A percentile compares a stretch with the other conserved stretches of the same genome.
Conservation (phyloP, 2,113 vertebrate genomes). For the Periophthalmodon schlosseri region DNA sequence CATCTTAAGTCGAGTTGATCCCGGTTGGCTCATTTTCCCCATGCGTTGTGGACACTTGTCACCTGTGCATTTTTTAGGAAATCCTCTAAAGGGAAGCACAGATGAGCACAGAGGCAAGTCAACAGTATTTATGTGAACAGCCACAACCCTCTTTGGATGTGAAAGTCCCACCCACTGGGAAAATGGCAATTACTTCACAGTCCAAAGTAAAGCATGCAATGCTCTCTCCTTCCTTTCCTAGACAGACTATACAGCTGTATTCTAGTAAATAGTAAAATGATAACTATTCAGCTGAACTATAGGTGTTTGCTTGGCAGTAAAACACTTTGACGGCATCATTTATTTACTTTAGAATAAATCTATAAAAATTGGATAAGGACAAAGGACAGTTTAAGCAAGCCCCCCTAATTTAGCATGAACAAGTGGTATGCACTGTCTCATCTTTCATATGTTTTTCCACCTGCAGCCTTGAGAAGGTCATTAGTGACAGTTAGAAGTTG, state of each 20-base stretch:
- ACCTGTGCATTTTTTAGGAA: not conserved
- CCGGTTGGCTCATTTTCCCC: not conserved
- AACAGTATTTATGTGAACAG: slow-evolving; percentile 40
- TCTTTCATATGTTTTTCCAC: slow-evolving; percentile 14
- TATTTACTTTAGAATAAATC: slow-evolving; percentile 17
- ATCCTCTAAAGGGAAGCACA: not conserved
- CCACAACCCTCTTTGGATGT: slow-evolving; percentile 30
- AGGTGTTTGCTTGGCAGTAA: slow-evolving; percentile 11
- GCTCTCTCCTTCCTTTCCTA: not conserved
- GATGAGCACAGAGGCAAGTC: slow-evolving; percentile 9
- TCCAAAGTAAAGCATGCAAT: not conserved
- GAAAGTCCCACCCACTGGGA: slow-evolving; percentile 52
- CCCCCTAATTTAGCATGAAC: slow-evolving; percentile 26
- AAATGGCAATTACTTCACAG: slow-evolving; percentile 13
- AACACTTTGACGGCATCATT: slow-evolving; percentile 15
- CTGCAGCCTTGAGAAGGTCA: not conserved
- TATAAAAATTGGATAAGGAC: not conserved
- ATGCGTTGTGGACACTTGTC: slow-evolving; percentile 2
- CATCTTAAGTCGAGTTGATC: slow-evolving; percentile 7
- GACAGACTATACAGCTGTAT: not conserved
- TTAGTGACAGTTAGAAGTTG: slow-evolving; percentile 4
- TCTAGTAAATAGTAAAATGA: slow-evolving; percentile 9
- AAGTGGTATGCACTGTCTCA: not conserved
- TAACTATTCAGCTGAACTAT: not conserved
- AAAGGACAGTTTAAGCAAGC: slow-evolving; percentile 45